Evolutionary conservation across 2,113 vertebrate genomes (phyloP).

Genomic region (Tenrec ecaudatus): DNA sequence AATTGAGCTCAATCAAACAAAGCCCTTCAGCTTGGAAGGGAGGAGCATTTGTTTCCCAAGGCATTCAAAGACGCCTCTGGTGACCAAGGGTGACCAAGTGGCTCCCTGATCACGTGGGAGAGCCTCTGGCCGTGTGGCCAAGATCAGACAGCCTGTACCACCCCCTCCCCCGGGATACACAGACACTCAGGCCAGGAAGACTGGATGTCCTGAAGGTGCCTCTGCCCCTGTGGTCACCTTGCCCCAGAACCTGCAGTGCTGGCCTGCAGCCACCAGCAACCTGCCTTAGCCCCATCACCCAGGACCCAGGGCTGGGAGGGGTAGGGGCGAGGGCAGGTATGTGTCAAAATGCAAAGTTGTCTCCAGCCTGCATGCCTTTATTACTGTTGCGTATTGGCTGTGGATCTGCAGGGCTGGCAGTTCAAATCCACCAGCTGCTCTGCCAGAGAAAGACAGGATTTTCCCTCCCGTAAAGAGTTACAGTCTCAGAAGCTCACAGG

Average conservation of each 20-base stretch:
- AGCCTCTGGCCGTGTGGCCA: not conserved
- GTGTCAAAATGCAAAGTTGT: not conserved
- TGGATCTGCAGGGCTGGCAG: too few species aligned
- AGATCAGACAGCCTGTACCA: not conserved
- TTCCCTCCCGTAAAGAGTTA: too few species aligned
- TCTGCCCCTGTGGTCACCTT: not conserved
- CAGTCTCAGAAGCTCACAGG: not conserved
- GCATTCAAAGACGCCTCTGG: not conserved
- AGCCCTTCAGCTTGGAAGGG: slow-evolving; percentile 68
- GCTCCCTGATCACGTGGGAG: not conserved
- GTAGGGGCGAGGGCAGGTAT: too few species aligned
- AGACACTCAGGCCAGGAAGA: not conserved
- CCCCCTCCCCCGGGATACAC: not conserved
- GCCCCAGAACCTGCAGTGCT: not conserved
- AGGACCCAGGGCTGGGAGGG: not conserved
- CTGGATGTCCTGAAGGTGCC: not conserved
- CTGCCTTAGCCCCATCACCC: not conserved
- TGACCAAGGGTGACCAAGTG: not conserved
- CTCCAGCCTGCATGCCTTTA: not conserved
- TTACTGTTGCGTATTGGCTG: not conserved
- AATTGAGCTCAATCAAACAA: slow-evolving; percentile 56
- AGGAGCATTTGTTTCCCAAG: slow-evolving; percentile 72
- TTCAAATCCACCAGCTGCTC: too few species aligned
- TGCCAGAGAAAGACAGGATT: too few species aligned
- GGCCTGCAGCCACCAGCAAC: not conserved